Base-by-base conservation (phyloP, 2,797 vertebrate species). In the Brotula barbata region DNA sequence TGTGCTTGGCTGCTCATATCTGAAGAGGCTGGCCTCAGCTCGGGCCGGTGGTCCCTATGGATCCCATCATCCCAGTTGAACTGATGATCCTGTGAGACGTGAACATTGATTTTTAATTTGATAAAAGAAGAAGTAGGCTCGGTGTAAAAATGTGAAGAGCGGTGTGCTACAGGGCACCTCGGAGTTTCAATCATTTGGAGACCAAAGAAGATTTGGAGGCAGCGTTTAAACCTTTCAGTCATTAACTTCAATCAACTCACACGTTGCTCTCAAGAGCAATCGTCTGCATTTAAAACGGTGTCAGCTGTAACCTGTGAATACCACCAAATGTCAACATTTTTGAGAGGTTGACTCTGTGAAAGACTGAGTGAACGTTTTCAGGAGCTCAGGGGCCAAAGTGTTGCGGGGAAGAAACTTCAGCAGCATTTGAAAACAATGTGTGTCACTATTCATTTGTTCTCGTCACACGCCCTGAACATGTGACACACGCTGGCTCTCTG, bases 1-100 rank as follows among this genome's bases (percentile, higher is more conserved):
- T 95, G 94, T 87, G 93, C 91, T 90, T 93, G 95, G 69, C 88
- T 94, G 83, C 83, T 94, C 87, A 93, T 93, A 89, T 97, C 95
- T 22, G 93, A 94, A 73, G 93, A 92, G 73, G 94, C 90, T 73
- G 93, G 94, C 81, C 92, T 92, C 84, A 91, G 91, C 83, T 96
- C 96, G 75, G 94, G 92, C 86, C 92, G 91, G 90, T 90, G 92
- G 90, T 96, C 95, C 89, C 94, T 91, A 92, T 97, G 95, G 79
- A 92, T 89, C 85, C 90, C 93, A 81, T 98, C 96, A 75, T 98
- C 95, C 92, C 94, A 95, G 93, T 94, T 96, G 89, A 93, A 95
- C 90, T 91, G 95, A 89, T 95, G 95, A 91, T 96, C 97, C 95
- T 97, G 92, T 81, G 89, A 85, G 87, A 69, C 11, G 41, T 2